Evolutionary conservation across 2,113 vertebrate genomes (phyloP).

Genomic region (Guaruba guarouba): DNA sequence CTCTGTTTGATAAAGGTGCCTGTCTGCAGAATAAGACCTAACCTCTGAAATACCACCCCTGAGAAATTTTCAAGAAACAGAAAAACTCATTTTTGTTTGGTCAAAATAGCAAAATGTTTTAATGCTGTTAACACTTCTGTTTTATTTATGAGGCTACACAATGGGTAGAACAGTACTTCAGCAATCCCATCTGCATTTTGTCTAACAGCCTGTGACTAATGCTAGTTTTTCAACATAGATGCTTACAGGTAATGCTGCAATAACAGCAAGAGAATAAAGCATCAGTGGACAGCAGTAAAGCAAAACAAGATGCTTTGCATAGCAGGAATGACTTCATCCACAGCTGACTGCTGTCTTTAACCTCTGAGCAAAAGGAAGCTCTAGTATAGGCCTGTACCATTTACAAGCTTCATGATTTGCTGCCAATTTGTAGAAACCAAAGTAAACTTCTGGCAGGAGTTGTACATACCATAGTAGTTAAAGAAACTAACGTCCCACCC

Average conservation of each 20-base stretch:
- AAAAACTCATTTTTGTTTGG: not conserved
- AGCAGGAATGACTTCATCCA: conserved; percentile 59
- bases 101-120: not conserved
- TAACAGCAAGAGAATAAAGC: conserved; percentile 8
- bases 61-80: not conserved
- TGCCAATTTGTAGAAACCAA: conserved; percentile 48
- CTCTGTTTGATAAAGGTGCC: not conserved
- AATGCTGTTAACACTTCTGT: not conserved
- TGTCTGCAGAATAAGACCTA: not conserved
- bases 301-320: conserved; percentile 47
- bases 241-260: not conserved
- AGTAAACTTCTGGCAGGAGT: conserved; percentile 41
- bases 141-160: not conserved
- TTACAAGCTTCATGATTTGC: not conserved
- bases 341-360: conserved; percentile 54
- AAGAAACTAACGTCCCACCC: conserved; percentile 35
- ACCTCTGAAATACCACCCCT: not conserved
- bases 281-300: not conserved
- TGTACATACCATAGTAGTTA: conserved; percentile 46
- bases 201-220: not conserved
- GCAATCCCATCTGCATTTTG: not conserved
- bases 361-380: conserved; percentile 30
- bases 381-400: not conserved
- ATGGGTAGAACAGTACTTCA: not conserved
- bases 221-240: not conserved